Base-by-base conservation (phyloP, 2,888 invertebrate genomes). In the Sesia bembeciformis region DNA sequence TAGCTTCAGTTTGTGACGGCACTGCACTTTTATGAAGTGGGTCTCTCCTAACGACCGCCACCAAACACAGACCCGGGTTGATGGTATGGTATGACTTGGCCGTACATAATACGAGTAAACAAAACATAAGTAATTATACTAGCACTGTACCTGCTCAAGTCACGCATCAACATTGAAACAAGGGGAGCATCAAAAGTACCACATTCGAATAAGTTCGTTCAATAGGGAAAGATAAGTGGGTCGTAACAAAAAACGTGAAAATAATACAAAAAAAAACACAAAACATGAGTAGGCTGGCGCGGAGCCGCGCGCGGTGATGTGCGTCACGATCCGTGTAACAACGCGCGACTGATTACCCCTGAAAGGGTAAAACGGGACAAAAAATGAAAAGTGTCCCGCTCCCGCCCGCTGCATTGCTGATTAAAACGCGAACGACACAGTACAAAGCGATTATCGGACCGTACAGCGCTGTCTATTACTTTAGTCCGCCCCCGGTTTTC, bases 381-480 rank as follows among this genome's bases (percentile, higher is more conserved):
- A 78, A 80, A 74, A 71, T n/a, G 70, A 66, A 65, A 73, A 61
- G 43, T 43, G 39, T 40, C 52, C 42, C 2, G 23, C 23, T 23
- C 23, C 23, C 23, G 39, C 52, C 42, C 70, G 67, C 68, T 69
- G 73, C 74, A 72, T 68, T 74, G 76, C 79, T 85, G 86, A 85
- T 86, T 86, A 84, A 81, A 84, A 81, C 74, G 67, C 72, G 66
- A 73, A 68, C 69, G 23, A 23, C 23, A 23, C 23, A 23, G 70
- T 64, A 83, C 86, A 84, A 85, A 84, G 86, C 82, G 84, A 83
- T 83, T 82, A 81, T 76, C 79, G 78, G 83, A 81, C 78, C 84
- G 80, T 76, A 68, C 73, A 64, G 62, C 62, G 66, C 60, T 75
- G 68, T 72, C 80, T 78, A 75, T 75, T 74, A 73, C 76, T 73